phyloP scores from a whole-genome alignment of 2,888 invertebrate species.

The Prostheceraeus crozeri region DNA sequence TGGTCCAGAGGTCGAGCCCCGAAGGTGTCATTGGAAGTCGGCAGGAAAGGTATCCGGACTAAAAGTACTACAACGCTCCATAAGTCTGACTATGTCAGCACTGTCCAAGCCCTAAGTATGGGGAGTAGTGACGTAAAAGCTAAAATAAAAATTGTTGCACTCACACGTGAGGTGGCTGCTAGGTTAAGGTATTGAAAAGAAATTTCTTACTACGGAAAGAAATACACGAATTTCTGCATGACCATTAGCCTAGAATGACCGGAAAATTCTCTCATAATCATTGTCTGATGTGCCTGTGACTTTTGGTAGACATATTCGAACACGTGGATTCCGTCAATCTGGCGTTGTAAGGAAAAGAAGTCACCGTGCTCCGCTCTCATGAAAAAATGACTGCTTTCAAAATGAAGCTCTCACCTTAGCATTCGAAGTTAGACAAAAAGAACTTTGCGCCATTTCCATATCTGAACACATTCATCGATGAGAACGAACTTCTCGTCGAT shows the following conservation, averaged over 20 bases:
- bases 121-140: too few species aligned
- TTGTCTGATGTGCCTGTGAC: slow-evolving; percentile 13
- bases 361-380: slow-evolving; percentile 26
- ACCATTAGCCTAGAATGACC: slow-evolving; percentile 8
- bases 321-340: slow-evolving; percentile 25
- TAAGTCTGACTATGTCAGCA: too few species aligned
- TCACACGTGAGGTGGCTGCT: slow-evolving; percentile 27
- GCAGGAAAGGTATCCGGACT: too few species aligned
- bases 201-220: slow-evolving; percentile 27
- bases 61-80: too few species aligned
- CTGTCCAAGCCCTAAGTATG: too few species aligned
- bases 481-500: slow-evolving; percentile 23
- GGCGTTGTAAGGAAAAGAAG: slow-evolving; percentile 22
- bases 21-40: too few species aligned
- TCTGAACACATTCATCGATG: slow-evolving; percentile 14
- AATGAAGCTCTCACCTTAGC: slow-evolving; percentile 29
- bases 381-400: slow-evolving; percentile 33
- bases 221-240: slow-evolving; percentile 21
- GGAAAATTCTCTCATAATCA: slow-evolving; percentile 29
- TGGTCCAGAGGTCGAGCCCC: too few species aligned
- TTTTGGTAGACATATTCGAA: slow-evolving; percentile 32
- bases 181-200: slow-evolving; percentile 26
- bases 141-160: too few species aligned
- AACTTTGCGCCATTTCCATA: slow-evolving; percentile 27
- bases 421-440: slow-evolving; percentile 26